phyloP scores from a whole-genome alignment of 2,888 invertebrate species.

The Limnephilus rhombicus region DNA sequence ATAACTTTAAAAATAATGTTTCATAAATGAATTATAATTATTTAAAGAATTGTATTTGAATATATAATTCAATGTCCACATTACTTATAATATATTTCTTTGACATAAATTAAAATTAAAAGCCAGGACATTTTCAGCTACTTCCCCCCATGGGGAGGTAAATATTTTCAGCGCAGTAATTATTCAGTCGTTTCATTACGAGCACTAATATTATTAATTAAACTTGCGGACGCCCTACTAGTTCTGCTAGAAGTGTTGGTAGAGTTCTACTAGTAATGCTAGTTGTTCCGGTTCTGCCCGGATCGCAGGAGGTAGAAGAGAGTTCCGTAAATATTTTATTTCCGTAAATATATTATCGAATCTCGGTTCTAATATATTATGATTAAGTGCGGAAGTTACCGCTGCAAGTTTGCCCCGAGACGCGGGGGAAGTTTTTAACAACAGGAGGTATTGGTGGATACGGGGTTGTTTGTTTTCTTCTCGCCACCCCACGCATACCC shows the following conservation, averaged over 20 bases:
- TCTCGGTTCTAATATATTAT: constrained; percentile 43
- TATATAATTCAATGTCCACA: no score
- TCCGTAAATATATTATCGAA: constrained; percentile 53
- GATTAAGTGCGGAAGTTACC: constrained; percentile 50
- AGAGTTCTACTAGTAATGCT: no score
- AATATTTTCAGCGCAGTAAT: background rate
- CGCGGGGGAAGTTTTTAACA: constrained; percentile 11
- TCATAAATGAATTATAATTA: no score
- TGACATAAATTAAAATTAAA: background rate
- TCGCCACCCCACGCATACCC: background rate
- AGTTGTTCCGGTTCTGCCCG: background rate
- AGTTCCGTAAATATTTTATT: constrained; percentile 52
- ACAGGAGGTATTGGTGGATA: constrained; percentile 7
- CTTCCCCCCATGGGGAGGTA: background rate
- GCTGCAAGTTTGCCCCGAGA: constrained; percentile 3
- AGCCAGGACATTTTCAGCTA: background rate
- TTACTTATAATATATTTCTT: no score
- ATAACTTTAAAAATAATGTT: no score
- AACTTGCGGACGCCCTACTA: constrained; percentile 5
- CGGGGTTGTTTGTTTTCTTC: background rate
- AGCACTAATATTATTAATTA: constrained; percentile 24
- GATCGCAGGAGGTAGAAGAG: background rate
- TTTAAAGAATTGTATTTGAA: no score
- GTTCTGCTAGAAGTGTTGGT: background rate
- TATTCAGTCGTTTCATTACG: constrained; percentile 7